Evolutionary conservation across 2,113 vertebrate genomes (phyloP).

Genomic region (Egretta garzetta): DNA sequence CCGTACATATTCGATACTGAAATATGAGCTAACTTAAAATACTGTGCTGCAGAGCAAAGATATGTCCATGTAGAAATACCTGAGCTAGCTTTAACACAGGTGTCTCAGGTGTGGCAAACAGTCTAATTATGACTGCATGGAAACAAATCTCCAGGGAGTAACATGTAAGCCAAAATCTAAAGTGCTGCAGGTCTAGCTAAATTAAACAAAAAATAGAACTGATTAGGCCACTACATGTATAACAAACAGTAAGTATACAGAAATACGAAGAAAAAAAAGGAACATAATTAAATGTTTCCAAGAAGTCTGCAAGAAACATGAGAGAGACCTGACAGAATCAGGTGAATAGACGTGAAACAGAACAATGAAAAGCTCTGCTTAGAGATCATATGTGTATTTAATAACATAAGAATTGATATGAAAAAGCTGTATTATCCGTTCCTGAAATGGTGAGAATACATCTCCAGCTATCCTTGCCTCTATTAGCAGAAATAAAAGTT

Average conservation of each 20-base stretch:
- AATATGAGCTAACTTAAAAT: background rate
- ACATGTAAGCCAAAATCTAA: background rate
- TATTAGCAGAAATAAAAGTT: background rate
- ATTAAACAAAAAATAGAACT: background rate
- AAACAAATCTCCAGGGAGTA: background rate
- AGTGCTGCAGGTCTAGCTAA: background rate
- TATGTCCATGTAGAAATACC: background rate
- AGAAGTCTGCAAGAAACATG: background rate
- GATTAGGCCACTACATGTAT: background rate
- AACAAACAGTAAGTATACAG: background rate
- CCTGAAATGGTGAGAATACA: background rate
- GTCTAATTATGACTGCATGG: background rate
- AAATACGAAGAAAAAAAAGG: background rate
- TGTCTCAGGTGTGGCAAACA: background rate
- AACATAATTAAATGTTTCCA: background rate
- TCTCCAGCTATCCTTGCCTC: background rate
- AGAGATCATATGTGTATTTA: background rate
- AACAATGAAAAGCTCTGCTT: background rate
- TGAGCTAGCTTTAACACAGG: background rate
- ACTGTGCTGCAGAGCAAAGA: background rate
- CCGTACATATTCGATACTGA: background rate
- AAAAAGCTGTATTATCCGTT: background rate
- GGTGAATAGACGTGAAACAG: background rate
- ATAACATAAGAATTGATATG: background rate
- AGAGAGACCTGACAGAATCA: background rate